Evolutionary conservation across 2,797 vertebrate genomes (phyloP).

Genomic region (Spea hammondii): DNA sequence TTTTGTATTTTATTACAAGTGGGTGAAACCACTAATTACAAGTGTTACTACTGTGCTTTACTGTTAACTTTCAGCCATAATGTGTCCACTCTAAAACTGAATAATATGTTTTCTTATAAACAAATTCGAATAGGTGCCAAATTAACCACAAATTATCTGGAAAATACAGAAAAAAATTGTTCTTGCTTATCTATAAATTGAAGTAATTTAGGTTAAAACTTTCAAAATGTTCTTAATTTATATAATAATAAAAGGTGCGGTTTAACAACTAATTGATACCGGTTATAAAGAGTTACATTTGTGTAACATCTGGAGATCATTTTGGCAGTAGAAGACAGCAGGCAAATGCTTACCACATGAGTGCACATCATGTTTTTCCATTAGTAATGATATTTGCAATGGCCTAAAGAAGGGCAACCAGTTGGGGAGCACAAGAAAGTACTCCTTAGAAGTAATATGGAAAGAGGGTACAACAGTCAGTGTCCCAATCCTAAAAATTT

Average conservation of each 20-base stretch:
- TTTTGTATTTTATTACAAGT: background rate
- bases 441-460: too few relatives aligned
- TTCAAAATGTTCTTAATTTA: too few relatives aligned
- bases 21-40: background rate
- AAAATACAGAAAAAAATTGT: background rate
- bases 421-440: too few relatives aligned
- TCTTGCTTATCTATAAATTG: background rate
- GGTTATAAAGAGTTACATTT: background rate
- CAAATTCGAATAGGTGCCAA: background rate
- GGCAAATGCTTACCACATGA: too few relatives aligned
- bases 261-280: background rate
- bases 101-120: background rate
- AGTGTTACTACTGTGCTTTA: background rate
- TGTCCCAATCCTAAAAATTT: too few relatives aligned
- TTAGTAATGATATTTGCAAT: too few relatives aligned
- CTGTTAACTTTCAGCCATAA: background rate
- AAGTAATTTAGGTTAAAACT: background rate
- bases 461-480: too few relatives aligned
- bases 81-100: background rate
- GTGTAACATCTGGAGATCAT: background rate
- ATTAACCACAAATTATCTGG: conserved; percentile 3
- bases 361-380: too few relatives aligned
- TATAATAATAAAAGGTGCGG: background rate
- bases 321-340: background rate
- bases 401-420: too few relatives aligned